Base-by-base conservation (phyloP, 1,140 invertebrate genomes). In the Bicyclus anynana region DNA sequence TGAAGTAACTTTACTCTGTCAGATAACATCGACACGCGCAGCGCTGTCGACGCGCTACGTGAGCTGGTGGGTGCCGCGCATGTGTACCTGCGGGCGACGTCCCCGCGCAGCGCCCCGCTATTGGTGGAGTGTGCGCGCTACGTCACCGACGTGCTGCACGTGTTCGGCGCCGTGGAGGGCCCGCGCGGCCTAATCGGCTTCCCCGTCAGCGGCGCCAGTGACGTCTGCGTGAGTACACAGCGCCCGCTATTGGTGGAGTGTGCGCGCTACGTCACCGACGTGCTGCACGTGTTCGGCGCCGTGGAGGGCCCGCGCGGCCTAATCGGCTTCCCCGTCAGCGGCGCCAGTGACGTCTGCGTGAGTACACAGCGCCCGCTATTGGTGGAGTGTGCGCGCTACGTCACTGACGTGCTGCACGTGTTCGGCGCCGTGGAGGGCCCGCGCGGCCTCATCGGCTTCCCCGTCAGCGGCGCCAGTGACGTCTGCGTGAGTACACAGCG, bases 11-110 rank as follows among this genome's bases (percentile, higher is more conserved):
- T 10, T 44, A 20, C 4, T 44, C 2, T 2, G 4, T 7, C 40
- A 96, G 96, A 99, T 89, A 99, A 98, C 79, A 92, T 99, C 52
- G 97, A 99, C 86, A 99, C 98, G 0, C 93, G 95, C 72, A 91
- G 91, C 16, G 94, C 94, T 0, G 79, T 99, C 23, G 97, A 99
- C 72, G 89, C 90, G 4, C 90, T 99, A 5, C 90, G 96, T 61
- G 95, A 97, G 65, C 85, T 99, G 44, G 93, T 99, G 4, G 91
- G 93, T 2, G 86, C 92, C 23, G 91, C 92, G 37, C 99, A 99
- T 87, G 90, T 96, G 49, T 99, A 99, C 79, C 91, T 98, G 47
- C 93, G 93, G 26, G 91, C 92, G 60, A 90, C 58, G 0, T 16
- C 67, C 18, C 84, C 88, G 13, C 87, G 91, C 1, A 91, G 91